phyloP scores from a whole-genome alignment of 2,888 invertebrate genomes.

The Ditylenchus weischeri region DNA sequence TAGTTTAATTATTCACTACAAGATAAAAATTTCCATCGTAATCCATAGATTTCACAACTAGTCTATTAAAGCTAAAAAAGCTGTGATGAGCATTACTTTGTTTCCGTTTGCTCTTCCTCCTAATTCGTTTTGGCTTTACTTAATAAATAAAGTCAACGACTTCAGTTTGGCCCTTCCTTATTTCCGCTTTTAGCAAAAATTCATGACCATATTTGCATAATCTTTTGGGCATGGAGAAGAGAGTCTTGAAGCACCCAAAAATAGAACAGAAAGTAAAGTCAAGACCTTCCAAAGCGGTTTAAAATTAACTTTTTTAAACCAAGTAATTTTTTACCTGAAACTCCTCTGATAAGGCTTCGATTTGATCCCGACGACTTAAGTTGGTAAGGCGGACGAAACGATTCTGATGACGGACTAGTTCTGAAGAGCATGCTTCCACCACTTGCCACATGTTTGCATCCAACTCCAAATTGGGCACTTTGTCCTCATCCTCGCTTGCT shows the following conservation, averaged over 20 bases:
- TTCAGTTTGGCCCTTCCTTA: background rate
- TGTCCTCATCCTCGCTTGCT: slow-evolving; percentile 25
- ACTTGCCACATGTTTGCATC: slow-evolving; percentile 49
- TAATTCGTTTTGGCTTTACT: too few relatives aligned
- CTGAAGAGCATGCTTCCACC: slow-evolving; percentile 48
- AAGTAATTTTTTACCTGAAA: slow-evolving; percentile 39
- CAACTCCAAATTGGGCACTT: slow-evolving; percentile 23
- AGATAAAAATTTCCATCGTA: too few relatives aligned
- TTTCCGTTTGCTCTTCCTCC: too few relatives aligned
- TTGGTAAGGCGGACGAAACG: slow-evolving; percentile 49
- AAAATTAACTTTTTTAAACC: too few relatives aligned
- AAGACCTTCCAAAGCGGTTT: background rate
- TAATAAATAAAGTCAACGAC: too few relatives aligned
- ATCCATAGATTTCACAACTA: too few relatives aligned
- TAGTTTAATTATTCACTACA: too few relatives aligned
- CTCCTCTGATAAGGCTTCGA: slow-evolving; percentile 50
- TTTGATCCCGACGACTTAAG: slow-evolving; percentile 46
- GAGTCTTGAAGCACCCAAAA: background rate
- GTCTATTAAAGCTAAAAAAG: too few relatives aligned
- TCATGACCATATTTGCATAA: background rate
- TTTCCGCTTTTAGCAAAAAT: slow-evolving; percentile 2
- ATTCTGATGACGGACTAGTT: slow-evolving; percentile 43
- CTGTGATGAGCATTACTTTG: too few relatives aligned
- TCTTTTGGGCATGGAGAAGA: background rate
- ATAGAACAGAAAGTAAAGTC: background rate